Evolutionary conservation across 2,113 vertebrate species (phyloP).

Genomic region (Macroglossus sobrinus): DNA sequence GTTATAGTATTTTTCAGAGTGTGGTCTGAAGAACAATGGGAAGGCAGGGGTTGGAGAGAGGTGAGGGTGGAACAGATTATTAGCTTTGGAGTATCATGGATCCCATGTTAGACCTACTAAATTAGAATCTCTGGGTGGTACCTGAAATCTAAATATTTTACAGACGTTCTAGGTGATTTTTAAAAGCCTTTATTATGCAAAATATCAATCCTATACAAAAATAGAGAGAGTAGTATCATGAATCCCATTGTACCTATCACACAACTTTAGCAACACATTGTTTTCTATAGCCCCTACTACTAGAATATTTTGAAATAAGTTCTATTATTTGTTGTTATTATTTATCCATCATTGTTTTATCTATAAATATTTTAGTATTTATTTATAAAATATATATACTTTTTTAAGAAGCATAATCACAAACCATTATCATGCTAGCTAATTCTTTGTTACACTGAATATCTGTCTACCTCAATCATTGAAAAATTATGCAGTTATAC

Average conservation of each 20-base stretch:
- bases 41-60: no score
- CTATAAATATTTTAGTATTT: not conserved
- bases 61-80: not conserved
- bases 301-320: not conserved
- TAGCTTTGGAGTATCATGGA: not conserved
- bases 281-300: not conserved
- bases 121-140: not conserved
- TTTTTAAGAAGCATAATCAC: not conserved
- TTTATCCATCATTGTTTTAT: not conserved
- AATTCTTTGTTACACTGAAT: not conserved
- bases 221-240: not conserved
- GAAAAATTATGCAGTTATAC: not conserved
- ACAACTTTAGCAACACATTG: not conserved
- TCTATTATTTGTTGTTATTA: not conserved
- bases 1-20: not conserved
- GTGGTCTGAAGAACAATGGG: not conserved
- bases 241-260: not conserved
- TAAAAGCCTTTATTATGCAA: not conserved
- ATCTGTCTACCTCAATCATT: not conserved
- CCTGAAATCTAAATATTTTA: constrained; percentile 14
- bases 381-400: not conserved
- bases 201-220: not conserved
- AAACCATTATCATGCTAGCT: not conserved
- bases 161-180: not conserved
- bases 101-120: not conserved